Evolutionary conservation across 2,797 vertebrate species (phyloP), one percentile per base, ranked within the genome.

Genomic region (Girardinus metallicus): DNA sequence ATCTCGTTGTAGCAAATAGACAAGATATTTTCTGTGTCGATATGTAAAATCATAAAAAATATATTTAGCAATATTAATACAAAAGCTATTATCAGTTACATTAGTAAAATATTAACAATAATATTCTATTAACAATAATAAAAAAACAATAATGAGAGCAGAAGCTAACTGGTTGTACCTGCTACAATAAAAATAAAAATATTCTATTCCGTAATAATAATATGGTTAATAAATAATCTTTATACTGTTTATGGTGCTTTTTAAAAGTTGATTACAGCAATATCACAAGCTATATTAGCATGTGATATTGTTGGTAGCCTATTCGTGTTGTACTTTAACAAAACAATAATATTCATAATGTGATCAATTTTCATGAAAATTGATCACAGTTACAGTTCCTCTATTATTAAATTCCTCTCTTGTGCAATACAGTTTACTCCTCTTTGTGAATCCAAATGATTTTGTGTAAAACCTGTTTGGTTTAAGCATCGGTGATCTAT

Each of bases 361-460:
- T 62, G 13, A 62, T 62, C 0, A 16, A 34, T 31, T 5, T 31
- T n/a, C 55, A 60, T 29, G 0, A 29, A 60, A 15, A n/a, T n/a
- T 31, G 15, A 15, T 60, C 13, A 31, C n/a, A n/a, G n/a, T n/a
- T n/a, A n/a, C n/a, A n/a, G n/a, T 26, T 53, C 21, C 49, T 53
- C 8, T 26, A 53, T 62, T 60, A 29, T 60, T 62, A 62, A 2
- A 31, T 62, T 29, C 29, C 5, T 62, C 5, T 34, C n/a, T 34
- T 15, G 29, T 62, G 13, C 34, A 16, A 16, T 31, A 31, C 13
- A 31, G 29, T 16, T 44, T 23, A 34, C 18, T 39, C 47, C 41
- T 89, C 75, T 72, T 47, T 82, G 86, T 53, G 6, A 74, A 88
- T 86, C 76, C 43, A 75, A 79, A 88, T 82, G 74, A 75, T 76